phyloP scores from a whole-genome alignment of 2,888 invertebrate genomes.

The Hofmannophila pseudospretella region DNA sequence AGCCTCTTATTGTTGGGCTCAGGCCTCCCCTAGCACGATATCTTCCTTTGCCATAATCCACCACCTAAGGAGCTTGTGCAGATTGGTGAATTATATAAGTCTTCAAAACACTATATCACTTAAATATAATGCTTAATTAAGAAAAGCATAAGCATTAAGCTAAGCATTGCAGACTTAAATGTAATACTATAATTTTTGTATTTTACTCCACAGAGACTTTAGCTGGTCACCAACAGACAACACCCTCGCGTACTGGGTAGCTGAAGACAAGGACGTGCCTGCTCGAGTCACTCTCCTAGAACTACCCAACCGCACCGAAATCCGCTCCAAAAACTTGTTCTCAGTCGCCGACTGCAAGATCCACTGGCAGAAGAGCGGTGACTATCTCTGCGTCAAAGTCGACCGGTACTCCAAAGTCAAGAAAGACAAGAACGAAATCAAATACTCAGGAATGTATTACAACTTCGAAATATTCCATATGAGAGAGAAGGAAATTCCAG shows the following conservation, averaged over 20 bases:
- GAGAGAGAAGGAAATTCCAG: constrained; percentile 97
- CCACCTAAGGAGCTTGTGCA: no score
- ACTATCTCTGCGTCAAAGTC: constrained; percentile 97
- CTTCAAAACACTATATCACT: no score
- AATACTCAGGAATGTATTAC: constrained; percentile 97
- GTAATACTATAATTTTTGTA: no score
- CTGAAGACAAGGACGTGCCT: constrained; percentile 97
- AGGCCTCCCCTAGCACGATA: no score
- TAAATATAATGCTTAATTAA: no score
- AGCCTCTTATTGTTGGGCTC: no score
- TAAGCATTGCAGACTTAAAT: no score
- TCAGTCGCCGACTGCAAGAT: constrained; percentile 99
- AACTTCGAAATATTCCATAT: constrained; percentile 99
- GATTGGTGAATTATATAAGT: no score
- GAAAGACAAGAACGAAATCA: constrained; percentile 94
- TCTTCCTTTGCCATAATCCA: no score
- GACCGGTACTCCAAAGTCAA: constrained; percentile 90
- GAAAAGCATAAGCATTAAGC: no score
- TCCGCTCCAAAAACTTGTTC: constrained; percentile 96
- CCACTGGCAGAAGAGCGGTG: constrained; percentile 99
- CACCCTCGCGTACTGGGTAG: constrained; percentile 98
- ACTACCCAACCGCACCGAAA: constrained; percentile 92
- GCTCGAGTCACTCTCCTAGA: constrained; percentile 96
- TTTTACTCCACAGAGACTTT: constrained; percentile 83
- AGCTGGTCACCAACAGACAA: constrained; percentile 99